These are phyloP conservation scores for Hafferia zeledoni DNA, from an alignment of 2,797 vertebrate genomes.

Conservation along the genomic window DNA sequence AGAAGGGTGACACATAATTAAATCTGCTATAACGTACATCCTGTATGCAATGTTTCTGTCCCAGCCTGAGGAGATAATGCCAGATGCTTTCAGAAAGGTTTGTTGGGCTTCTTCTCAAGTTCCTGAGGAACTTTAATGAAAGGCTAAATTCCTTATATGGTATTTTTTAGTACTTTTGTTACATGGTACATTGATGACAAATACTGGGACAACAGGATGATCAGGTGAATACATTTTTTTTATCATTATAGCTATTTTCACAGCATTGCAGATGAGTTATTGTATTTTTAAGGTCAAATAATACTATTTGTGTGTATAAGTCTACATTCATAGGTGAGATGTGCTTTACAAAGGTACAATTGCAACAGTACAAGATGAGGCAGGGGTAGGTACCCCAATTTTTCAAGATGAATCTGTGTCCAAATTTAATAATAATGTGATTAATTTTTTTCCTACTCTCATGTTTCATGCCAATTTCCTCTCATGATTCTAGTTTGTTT, in stretches of 20 bases:
- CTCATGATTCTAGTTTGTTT: slow-evolving; percentile 24
- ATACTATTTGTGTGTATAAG: background rate
- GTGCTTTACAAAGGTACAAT: background rate
- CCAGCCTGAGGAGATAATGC: background rate
- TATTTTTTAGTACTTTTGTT: background rate
- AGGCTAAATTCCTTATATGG: background rate
- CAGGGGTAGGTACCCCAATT: background rate
- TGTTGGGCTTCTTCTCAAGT: background rate
- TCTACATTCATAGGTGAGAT: background rate
- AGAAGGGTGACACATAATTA: background rate
- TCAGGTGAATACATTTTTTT: background rate
- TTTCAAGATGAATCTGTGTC: background rate
- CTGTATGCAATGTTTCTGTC: background rate
- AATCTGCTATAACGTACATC: background rate
- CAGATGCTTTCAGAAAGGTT: background rate
- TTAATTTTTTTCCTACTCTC: background rate
- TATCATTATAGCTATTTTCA: background rate
- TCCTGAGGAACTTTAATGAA: background rate
- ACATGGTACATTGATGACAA: background rate
- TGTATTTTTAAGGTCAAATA: background rate
- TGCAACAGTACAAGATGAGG: background rate
- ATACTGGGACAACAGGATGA: background rate
- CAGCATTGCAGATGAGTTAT: background rate
- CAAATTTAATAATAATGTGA: background rate
- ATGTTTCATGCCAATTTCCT: background rate